Percentiles rank a stretch among this genome's conserved stretches.
These are phyloP conservation scores for Cyphomyrus plagiostoma DNA, from an alignment of 2,113 vertebrate genomes.

Conservation along the genomic window DNA sequence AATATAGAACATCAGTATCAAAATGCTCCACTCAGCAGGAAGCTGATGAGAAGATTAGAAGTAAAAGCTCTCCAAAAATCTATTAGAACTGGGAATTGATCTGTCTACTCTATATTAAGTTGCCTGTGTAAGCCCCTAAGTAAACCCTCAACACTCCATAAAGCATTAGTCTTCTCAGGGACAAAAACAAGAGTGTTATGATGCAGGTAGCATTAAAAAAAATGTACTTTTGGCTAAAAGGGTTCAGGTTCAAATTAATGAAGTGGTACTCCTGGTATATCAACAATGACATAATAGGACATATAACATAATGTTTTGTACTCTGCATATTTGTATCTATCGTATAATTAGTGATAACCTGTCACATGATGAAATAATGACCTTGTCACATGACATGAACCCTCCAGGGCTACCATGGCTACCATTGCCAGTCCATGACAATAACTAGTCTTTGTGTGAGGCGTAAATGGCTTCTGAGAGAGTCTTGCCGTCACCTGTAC, in stretches of 20 bases:
- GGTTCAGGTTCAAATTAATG: background rate
- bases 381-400: background rate
- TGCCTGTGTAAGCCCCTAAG: background rate
- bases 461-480: background rate
- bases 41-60: conserved; percentile 12
- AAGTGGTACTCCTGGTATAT: background rate
- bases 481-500: background rate
- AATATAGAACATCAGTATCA: background rate
- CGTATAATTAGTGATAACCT: background rate
- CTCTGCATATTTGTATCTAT: background rate
- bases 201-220: background rate
- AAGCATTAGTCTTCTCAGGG: background rate
- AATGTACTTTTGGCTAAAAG: background rate
- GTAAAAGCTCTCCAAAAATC: conserved; percentile 14
- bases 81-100: conserved; percentile 20
- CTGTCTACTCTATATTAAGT: background rate
- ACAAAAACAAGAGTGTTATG: background rate
- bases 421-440: background rate
- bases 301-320: background rate
- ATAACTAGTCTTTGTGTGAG: background rate
- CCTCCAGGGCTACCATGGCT: background rate
- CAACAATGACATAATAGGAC: background rate
- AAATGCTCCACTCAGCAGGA: conserved; percentile 11
- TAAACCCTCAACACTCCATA: background rate
- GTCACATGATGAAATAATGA: background rate